phyloP scores from a whole-genome alignment of 2,888 invertebrate species.

The Polyommatus iphigenia region DNA sequence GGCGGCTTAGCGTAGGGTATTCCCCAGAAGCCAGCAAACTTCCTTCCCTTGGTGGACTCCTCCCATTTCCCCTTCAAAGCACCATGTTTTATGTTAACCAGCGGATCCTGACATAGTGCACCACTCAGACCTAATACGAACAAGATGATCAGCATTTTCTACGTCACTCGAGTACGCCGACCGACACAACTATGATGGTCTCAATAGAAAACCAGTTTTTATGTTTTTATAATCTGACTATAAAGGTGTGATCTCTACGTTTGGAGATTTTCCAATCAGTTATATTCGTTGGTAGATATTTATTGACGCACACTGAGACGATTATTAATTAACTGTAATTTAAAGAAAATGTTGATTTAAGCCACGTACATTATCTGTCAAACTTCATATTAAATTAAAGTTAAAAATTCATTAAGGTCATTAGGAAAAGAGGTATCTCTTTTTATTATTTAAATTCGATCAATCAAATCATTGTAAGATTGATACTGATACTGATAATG shows the following conservation, averaged over 20 bases:
- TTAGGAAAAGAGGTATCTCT: no score
- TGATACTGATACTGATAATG: no score
- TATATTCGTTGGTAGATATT: no score
- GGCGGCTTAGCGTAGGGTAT: conserved; percentile 8
- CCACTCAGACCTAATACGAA: not conserved
- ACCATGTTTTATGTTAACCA: conserved; percentile 18
- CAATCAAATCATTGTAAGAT: no score
- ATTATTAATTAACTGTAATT: no score
- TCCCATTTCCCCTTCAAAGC: conserved; percentile 11
- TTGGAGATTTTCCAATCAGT: not conserved
- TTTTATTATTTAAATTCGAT: no score
- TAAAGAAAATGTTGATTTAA: no score
- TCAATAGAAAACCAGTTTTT: conserved; percentile 7
- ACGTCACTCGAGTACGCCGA: conserved; percentile 9
- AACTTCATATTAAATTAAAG: no score
- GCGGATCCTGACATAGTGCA: not conserved
- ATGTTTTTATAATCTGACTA: conserved; percentile 5
- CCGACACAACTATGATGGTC: not conserved
- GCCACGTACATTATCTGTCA: no score
- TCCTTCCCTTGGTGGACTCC: conserved; percentile 18
- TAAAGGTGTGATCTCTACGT: not conserved
- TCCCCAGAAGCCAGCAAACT: conserved; percentile 14
- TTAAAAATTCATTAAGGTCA: no score
- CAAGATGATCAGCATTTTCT: conserved; percentile 1
- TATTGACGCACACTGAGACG: no score